These are phyloP conservation scores for Bombylius discolor DNA, from an alignment of 2,888 invertebrate genomes.

Conservation along the genomic window DNA sequence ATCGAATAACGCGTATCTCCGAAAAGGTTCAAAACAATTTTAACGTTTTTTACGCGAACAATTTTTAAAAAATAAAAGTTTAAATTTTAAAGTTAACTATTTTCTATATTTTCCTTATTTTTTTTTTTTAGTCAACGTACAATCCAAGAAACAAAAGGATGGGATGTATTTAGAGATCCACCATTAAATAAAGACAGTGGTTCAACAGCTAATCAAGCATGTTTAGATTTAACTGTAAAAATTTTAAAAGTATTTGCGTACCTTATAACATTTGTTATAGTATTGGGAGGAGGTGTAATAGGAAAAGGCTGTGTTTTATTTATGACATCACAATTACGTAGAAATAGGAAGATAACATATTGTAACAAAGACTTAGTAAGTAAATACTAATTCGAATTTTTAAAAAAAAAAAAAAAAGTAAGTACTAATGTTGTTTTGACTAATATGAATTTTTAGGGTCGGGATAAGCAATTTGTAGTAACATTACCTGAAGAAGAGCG, in stretches of 20 bases:
- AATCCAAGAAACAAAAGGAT: conserved; percentile 80
- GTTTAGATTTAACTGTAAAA: conserved; percentile 72
- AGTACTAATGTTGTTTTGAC: not conserved
- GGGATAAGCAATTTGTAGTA: conserved; percentile 74
- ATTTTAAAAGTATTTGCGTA: conserved; percentile 75
- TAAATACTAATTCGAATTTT: conserved; percentile 4
- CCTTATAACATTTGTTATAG: conserved; percentile 69
- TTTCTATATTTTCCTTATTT: not conserved
- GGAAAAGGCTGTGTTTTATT: conserved; percentile 80
- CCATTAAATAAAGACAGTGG: conserved; percentile 80
- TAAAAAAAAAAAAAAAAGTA: not conserved
- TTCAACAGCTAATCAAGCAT: conserved; percentile 77
- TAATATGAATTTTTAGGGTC: conserved; percentile 43
- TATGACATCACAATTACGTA: conserved; percentile 80
- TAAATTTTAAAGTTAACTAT: too few species aligned
- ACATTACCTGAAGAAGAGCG: conserved; percentile 72
- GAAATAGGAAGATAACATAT: conserved; percentile 60
- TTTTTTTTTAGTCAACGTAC: conserved; percentile 53
- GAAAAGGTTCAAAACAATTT: too few species aligned
- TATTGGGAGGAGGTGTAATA: conserved; percentile 71
- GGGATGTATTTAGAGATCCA: conserved; percentile 92
- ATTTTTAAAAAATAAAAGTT: not conserved
- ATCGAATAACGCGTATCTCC: too few species aligned
- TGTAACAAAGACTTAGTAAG: conserved; percentile 77
- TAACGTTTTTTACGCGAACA: not conserved